These are phyloP conservation scores for Parazoanthus darwini DNA, from an alignment of 92 coral and sea anemone genomes.

Conservation along the genomic window DNA sequence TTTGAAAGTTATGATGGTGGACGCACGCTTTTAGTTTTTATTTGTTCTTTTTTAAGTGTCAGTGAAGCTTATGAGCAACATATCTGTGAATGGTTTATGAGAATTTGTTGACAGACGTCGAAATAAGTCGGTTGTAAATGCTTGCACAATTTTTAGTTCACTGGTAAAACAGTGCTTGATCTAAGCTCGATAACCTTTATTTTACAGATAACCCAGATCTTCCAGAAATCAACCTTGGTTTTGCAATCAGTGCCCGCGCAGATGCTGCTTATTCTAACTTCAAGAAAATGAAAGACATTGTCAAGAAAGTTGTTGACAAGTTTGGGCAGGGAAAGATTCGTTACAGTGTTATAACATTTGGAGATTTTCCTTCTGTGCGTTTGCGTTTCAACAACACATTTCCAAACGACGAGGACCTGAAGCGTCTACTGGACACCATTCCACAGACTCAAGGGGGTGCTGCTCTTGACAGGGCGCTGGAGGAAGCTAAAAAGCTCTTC, in stretches of 20 bases:
- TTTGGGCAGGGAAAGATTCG: constrained; percentile 74
- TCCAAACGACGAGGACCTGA: constrained; percentile 41
- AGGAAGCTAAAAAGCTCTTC: constrained; percentile 70
- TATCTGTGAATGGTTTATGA: too few species aligned
- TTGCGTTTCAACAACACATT: constrained; percentile 65
- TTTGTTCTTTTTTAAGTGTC: too few species aligned
- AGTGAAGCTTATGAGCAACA: too few species aligned
- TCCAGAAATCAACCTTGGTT: constrained; percentile 76
- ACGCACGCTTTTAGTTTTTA: too few species aligned
- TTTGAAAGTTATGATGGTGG: too few species aligned
- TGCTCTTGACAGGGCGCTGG: constrained; percentile 69
- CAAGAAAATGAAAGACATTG: constrained; percentile 67
- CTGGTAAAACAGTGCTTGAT: neutral
- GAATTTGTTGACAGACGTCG: too few species aligned
- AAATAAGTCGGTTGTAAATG: too few species aligned
- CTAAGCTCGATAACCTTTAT: neutral
- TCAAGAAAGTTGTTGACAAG: constrained; percentile 62
- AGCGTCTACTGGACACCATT: neutral
- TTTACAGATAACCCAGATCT: constrained; percentile 48
- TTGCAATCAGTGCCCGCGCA: constrained; percentile 77
- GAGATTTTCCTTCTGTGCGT: constrained; percentile 62
- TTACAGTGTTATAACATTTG: constrained; percentile 79
- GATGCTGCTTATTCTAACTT: constrained; percentile 59
- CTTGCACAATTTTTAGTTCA: too few species aligned
- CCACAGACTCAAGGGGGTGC: constrained; percentile 50